Percentiles rank a stretch among this genome's conserved stretches.
Evolutionary conservation across 1,140 invertebrate genomes (phyloP).

Genomic region (Pseudoatta argentina): DNA sequence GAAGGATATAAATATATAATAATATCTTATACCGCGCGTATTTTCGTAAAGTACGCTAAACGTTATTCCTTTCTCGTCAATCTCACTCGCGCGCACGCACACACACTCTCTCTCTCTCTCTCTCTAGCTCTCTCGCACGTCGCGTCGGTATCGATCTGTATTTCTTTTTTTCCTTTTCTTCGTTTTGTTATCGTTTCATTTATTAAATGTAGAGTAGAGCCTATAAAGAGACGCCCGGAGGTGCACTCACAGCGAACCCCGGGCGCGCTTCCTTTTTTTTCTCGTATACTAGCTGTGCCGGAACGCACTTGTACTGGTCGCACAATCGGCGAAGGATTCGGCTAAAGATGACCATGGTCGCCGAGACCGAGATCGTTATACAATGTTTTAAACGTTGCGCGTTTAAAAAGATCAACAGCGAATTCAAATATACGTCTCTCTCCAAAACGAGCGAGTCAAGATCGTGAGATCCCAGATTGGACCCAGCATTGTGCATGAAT

Average conservation of each 20-base stretch:
- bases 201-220: slow-evolving; percentile 84
- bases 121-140: slow-evolving; percentile 61
- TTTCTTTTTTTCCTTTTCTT: slow-evolving; percentile 62
- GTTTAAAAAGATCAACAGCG: background rate
- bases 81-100: slow-evolving; percentile 20
- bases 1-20: slow-evolving; percentile 74
- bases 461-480: background rate
- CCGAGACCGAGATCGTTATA: background rate
- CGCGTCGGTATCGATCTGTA: slow-evolving; percentile 63
- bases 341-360: slow-evolving; percentile 75
- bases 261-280: slow-evolving; percentile 74
- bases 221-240: slow-evolving; percentile 78
- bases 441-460: background rate
- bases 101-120: slow-evolving; percentile 25
- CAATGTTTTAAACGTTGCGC: background rate
- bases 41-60: slow-evolving; percentile 74
- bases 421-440: background rate
- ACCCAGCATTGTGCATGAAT: no score
- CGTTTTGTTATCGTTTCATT: slow-evolving; percentile 79
- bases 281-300: slow-evolving; percentile 87
- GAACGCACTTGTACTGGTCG: slow-evolving; percentile 87
- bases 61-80: slow-evolving; percentile 67
- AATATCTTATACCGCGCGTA: slow-evolving; percentile 67
- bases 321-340: slow-evolving; percentile 77
- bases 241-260: slow-evolving; percentile 77